phyloP scores from a whole-genome alignment of 2,113 vertebrate genomes.

The Sylvilagus bachmani region DNA sequence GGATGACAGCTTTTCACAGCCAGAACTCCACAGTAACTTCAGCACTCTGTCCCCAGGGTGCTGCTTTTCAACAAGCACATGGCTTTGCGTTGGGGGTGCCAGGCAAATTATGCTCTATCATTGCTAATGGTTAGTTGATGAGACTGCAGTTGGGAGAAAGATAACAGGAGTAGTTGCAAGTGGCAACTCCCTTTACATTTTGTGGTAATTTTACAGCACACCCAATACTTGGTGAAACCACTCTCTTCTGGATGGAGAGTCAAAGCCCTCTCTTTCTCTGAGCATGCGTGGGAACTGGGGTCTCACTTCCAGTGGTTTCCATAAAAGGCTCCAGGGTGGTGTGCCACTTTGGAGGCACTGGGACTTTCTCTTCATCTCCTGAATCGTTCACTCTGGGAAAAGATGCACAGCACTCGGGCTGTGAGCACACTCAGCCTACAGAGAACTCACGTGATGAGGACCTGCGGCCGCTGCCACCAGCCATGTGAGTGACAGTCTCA shows the following conservation, averaged over 20 bases:
- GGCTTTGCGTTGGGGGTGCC: neutral
- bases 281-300: neutral
- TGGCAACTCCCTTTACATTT: neutral
- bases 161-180: too few relatives aligned
- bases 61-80: neutral
- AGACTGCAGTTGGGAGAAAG: too few relatives aligned
- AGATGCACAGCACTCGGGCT: neutral
- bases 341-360: neutral
- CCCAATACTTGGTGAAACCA: neutral
- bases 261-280: neutral
- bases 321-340: neutral
- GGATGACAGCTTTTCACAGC: neutral
- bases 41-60: neutral
- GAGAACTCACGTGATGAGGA: neutral
- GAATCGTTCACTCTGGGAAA: neutral
- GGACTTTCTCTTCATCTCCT: neutral
- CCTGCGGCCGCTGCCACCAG: neutral
- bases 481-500: neutral
- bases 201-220: neutral
- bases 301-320: neutral
- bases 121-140: too few relatives aligned
- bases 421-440: neutral
- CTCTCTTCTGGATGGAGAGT: neutral
- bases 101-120: neutral
- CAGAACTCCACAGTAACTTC: neutral